Evolutionary conservation across 2,797 vertebrate species (phyloP), one percentile per base, ranked within the genome.

Genomic region (Platyrinchus mystaceus): DNA sequence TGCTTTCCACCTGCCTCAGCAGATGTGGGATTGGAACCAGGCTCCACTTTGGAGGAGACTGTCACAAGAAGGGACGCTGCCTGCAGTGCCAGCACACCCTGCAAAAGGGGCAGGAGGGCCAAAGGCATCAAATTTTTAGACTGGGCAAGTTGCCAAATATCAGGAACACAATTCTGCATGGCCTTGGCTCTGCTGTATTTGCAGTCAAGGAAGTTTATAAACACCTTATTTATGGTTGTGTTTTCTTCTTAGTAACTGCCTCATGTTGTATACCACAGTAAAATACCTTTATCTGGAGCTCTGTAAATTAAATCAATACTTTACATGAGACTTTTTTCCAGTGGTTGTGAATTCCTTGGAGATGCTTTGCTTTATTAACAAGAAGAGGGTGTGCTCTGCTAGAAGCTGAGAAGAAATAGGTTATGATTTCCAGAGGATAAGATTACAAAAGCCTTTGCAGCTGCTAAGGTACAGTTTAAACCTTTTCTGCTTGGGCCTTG

Each of bases 301-400:
- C 53, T 70, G 32, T 39, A 83, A 80, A 77, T 63, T 63, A 82
- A 89, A 74, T 68, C 63, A 9, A 22, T 89, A 26, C 27, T 86
- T 68, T 55, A 37, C 5, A 10, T 70, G 27, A 82, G 73, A 74
- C 32, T 46, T 76, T 76, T 85, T 90, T 64, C 56, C 64, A 67
- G 20, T 71, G 75, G 34, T 44, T 80, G 71, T n/a, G 36, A 85
- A 91, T 92, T 93, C 87, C 93, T 92, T 75, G 26, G 79, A 77
- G 89, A 36, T 75, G 49, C 39, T 87, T 83, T 81, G 24, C 76
- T 92, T 89, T 89, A 80, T 87, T 96, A 91, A 34, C 53, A 58
- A 39, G 53, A 93, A 44, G 15, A 63, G 26, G 3, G 7, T 66
- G 44, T 60, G 27, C 41, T 78, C 75, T 81, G 66, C 58, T 62